Evolutionary conservation across 2,888 invertebrate species (phyloP).

Genomic region (Clitarchus hookeri): DNA sequence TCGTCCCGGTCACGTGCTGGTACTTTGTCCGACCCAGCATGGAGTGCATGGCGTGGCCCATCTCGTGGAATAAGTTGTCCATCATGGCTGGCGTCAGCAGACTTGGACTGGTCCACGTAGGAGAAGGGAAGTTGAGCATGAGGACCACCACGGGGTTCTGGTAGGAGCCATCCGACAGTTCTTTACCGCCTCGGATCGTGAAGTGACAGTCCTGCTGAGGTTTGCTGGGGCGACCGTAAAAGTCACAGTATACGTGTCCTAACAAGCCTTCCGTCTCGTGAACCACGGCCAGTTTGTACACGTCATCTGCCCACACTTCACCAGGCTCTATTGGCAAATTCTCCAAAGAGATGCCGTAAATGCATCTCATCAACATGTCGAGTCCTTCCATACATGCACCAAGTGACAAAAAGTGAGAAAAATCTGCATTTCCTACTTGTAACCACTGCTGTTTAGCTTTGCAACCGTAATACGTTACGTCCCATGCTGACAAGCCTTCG

Average conservation of each 20-base stretch:
- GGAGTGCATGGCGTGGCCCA: slow-evolving; percentile 99
- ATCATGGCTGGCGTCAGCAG: slow-evolving; percentile 82
- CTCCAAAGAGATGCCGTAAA: slow-evolving; percentile 81
- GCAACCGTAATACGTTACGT: slow-evolving; percentile 82
- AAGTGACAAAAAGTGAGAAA: slow-evolving; percentile 85
- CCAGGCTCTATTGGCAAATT: slow-evolving; percentile 73
- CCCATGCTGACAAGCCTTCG: slow-evolving; percentile 67
- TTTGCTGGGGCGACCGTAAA: slow-evolving; percentile 90
- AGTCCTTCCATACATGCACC: slow-evolving; percentile 97
- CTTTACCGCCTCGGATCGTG: slow-evolving; percentile 93
- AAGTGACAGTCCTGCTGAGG: slow-evolving; percentile 98
- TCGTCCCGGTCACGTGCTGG: slow-evolving; percentile 97
- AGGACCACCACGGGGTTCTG: slow-evolving; percentile 90
- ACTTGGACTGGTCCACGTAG: slow-evolving; percentile 75
- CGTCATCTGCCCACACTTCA: slow-evolving; percentile 86
- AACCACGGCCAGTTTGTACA: slow-evolving; percentile 87
- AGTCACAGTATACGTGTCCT: slow-evolving; percentile 96
- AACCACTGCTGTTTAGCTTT: slow-evolving; percentile 74
- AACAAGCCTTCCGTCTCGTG: slow-evolving; percentile 80
- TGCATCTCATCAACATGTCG: slow-evolving; percentile 79
- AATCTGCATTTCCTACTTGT: slow-evolving; percentile 71
- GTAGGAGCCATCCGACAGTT: slow-evolving; percentile 76
- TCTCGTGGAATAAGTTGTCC: slow-evolving; percentile 97
- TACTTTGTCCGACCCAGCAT: slow-evolving; percentile 94
- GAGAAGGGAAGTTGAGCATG: slow-evolving; percentile 83